A percentile compares a stretch with the other conserved stretches of the same genome.
These are phyloP conservation scores for Lontra canadensis DNA, from an alignment of 2,113 vertebrate genomes.

Conservation along the genomic window DNA sequence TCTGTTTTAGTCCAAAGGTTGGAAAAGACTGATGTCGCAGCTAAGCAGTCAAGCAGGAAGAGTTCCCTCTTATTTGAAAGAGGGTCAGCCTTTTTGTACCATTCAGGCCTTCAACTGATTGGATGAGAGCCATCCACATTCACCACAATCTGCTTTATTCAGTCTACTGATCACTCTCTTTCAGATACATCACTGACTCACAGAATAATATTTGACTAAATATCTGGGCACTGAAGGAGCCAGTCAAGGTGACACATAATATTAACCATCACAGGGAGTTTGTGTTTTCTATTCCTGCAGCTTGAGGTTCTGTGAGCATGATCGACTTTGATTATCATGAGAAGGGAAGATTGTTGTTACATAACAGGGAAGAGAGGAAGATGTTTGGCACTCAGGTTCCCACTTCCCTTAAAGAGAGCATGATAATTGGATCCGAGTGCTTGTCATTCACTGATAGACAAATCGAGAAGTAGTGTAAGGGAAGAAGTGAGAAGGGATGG, in stretches of 20 bases:
- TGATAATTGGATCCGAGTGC: not conserved
- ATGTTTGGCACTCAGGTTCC: not conserved
- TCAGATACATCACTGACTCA: not conserved
- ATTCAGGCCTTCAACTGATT: not conserved
- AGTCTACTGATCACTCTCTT: not conserved
- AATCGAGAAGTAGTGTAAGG: not conserved
- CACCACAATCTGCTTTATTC: not conserved
- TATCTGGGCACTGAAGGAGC: not conserved
- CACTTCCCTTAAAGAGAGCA: not conserved
- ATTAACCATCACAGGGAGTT: not conserved
- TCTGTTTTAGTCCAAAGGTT: not conserved
- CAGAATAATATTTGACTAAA: not conserved
- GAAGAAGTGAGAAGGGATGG: not conserved
- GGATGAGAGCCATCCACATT: not conserved
- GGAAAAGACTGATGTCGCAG: not conserved
- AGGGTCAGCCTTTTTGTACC: not conserved
- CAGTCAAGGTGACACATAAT: not conserved
- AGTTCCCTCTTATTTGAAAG: not conserved
- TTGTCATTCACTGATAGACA: not conserved
- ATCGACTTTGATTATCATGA: not conserved
- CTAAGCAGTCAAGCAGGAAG: not conserved
- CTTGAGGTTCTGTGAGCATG: not conserved
- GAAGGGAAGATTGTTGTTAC: not conserved
- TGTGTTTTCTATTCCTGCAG: not conserved
- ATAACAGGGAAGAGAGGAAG: not conserved